Base-by-base conservation (phyloP, 1,140 invertebrate genomes). In the Oreohelix idahoensis region DNA sequence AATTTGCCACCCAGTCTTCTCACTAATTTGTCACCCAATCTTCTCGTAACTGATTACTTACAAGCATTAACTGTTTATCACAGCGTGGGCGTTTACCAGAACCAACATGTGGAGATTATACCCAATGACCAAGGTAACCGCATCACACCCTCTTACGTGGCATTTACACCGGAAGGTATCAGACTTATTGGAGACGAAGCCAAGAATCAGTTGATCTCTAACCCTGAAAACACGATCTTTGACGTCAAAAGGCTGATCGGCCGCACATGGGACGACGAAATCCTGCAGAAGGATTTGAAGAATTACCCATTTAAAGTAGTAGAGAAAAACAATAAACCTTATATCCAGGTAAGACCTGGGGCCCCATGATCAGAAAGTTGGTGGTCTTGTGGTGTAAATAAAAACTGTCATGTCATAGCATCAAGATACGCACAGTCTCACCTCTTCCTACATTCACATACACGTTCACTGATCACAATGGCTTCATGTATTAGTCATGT, bases 41-140 rank as follows among this genome's bases (percentile, higher is more conserved):
- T n/a, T n/a, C n/a, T n/a, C n/a, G n/a, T n/a, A n/a, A n/a, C n/a
- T n/a, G n/a, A n/a, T n/a, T n/a, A n/a, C n/a, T n/a, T n/a, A n/a
- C n/a, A n/a, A n/a, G n/a, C n/a, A n/a, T n/a, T n/a, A n/a, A n/a
- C n/a, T n/a, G n/a, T 58, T 58, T 58, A 15, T 66, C 8, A 32
- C 63, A 66, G 98, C 95, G 98, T 99, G 91, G 98, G 98, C 88
- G 97, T 99, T 17, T 99, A 98, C 93, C 99, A 98, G 92, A 98
- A 99, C 94, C 98, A 98, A 73, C 94, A 97, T 83, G 98, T 99
- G 36, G 98, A 99, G 95, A 99, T 99, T 87, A 99, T 99, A 88
- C 97, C 98, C 84, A 99, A 99, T 90, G 98, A 99, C 93, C 98
- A 99, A 93, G 98, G 98, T 93, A 99, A 99, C 93, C 95, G 98